phyloP scores from a whole-genome alignment of 2,888 invertebrate species.

The Agrotis segetum region DNA sequence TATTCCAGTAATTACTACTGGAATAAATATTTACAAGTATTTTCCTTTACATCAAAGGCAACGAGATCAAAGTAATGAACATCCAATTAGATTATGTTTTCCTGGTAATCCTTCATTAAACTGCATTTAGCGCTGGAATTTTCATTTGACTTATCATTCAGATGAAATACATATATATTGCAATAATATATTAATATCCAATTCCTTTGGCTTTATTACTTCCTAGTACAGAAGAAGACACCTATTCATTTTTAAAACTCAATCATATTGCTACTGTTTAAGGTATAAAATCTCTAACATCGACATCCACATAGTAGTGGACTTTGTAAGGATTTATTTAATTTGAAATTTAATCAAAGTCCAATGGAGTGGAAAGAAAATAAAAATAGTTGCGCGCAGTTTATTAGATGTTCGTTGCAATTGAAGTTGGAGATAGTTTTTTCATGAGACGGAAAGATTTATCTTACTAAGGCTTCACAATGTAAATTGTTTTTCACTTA shows the following conservation, averaged over 20 bases:
- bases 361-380: conserved; percentile 3
- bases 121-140: background rate
- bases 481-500: background rate
- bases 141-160: too few relatives aligned
- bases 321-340: conserved; percentile 51
- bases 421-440: background rate
- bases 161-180: too few relatives aligned
- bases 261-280: conserved; percentile 19
- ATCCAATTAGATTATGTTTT: conserved; percentile 1
- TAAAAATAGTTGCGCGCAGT: conserved; percentile 10
- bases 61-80: background rate
- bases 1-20: too few relatives aligned
- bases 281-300: conserved; percentile 6
- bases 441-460: background rate
- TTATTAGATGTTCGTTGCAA: conserved; percentile 18
- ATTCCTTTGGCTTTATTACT: too few relatives aligned
- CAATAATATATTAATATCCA: too few relatives aligned
- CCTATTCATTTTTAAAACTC: background rate
- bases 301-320: background rate
- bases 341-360: conserved; percentile 41
- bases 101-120: conserved; percentile 16
- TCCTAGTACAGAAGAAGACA: too few relatives aligned
- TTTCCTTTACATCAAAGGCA: background rate
- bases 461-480: background rate
- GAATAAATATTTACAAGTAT: background rate